phyloP scores from a whole-genome alignment of 2,888 invertebrate species.

The Phaedon cochleariae region DNA sequence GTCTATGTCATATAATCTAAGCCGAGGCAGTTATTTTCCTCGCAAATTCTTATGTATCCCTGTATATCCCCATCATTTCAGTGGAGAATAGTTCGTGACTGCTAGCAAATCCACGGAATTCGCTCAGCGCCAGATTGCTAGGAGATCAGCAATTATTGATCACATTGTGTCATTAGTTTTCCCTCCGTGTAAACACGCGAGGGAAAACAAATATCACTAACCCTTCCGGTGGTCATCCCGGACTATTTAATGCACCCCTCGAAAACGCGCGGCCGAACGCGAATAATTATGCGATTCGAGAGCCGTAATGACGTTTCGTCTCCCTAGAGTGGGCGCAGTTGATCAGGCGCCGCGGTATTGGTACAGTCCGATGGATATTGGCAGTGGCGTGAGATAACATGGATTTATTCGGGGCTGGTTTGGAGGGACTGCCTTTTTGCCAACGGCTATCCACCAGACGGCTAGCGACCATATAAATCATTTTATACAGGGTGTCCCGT shows the following conservation, averaged over 20 bases:
- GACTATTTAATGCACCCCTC: slow-evolving; percentile 46
- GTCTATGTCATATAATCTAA: too few species aligned
- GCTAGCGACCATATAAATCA: too few species aligned
- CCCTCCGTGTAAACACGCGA: slow-evolving; percentile 40
- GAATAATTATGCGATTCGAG: slow-evolving; percentile 11
- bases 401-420: too few species aligned
- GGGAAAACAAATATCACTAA: slow-evolving; percentile 46
- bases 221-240: slow-evolving; percentile 48
- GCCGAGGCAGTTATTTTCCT: slow-evolving; percentile 22
- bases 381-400: too few species aligned
- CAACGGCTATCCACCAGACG: too few species aligned
- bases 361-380: too few species aligned
- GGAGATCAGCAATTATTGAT: slow-evolving; percentile 49
- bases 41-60: slow-evolving; percentile 2
- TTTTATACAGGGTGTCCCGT: too few species aligned
- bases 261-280: slow-evolving; percentile 40
- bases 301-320: slow-evolving; percentile 35
- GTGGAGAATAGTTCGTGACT: slow-evolving; percentile 38
- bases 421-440: too few species aligned
- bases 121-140: slow-evolving; percentile 44
- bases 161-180: slow-evolving; percentile 44
- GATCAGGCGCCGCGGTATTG: neutral
- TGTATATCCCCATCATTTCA: slow-evolving; percentile 25
- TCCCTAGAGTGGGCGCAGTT: slow-evolving; percentile 1
- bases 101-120: slow-evolving; percentile 42